Evolutionary conservation across 2,888 invertebrate genomes (phyloP).

Genomic region (Thyatira batis): DNA sequence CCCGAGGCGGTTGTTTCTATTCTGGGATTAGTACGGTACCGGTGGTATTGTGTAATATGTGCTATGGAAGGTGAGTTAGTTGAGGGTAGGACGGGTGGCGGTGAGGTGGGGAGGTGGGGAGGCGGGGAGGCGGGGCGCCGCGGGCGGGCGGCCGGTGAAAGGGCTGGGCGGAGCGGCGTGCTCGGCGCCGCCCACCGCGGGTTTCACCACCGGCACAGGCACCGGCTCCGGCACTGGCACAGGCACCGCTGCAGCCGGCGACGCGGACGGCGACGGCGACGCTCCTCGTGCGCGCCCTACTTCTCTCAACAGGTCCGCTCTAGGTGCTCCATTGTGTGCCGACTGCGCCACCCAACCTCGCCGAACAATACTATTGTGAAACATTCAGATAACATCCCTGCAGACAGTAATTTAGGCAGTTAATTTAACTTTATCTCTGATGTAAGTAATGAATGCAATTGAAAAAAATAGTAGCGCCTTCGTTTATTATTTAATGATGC

Average conservation of each 20-base stretch:
- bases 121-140: slow-evolving; percentile 61
- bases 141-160: slow-evolving; percentile 76
- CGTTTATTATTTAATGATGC: not conserved
- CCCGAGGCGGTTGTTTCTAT: slow-evolving; percentile 63
- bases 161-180: slow-evolving; percentile 79
- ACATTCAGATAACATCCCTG: slow-evolving; percentile 71
- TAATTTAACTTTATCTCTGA: slow-evolving; percentile 52
- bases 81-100: slow-evolving; percentile 63
- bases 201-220: slow-evolving; percentile 71
- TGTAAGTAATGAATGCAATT: slow-evolving; percentile 13
- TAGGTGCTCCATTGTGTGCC: slow-evolving; percentile 77
- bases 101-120: slow-evolving; percentile 70
- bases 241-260: slow-evolving; percentile 43
- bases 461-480: slow-evolving; percentile 3
- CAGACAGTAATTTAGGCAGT: slow-evolving; percentile 55
- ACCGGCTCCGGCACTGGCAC: slow-evolving; percentile 44
- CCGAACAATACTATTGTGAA: slow-evolving; percentile 77
- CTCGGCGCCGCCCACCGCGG: slow-evolving; percentile 70
- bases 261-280: too few species aligned
- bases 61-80: slow-evolving; percentile 57
- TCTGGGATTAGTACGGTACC: slow-evolving; percentile 54
- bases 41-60: slow-evolving; percentile 62
- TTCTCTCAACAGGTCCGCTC: slow-evolving; percentile 72
- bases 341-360: slow-evolving; percentile 56
- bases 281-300: slow-evolving; percentile 69